Percentiles rank a stretch among this genome's conserved stretches.
Evolutionary conservation across 64 coral and sea anemone species (phyloP).

Genomic region (Acropora yongei): DNA sequence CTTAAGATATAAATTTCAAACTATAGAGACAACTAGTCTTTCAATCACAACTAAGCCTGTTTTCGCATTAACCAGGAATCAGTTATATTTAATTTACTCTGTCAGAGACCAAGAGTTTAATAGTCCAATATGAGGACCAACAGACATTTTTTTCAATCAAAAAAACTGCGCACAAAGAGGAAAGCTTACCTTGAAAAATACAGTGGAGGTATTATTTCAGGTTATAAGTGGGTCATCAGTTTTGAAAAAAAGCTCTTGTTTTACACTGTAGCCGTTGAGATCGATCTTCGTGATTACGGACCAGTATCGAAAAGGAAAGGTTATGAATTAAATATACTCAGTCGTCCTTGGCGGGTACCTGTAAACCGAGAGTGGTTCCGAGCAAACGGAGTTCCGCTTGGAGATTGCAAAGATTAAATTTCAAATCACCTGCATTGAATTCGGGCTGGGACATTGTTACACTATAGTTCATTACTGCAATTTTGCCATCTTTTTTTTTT

Average conservation of each 20-base stretch:
- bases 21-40: neutral
- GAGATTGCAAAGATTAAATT: neutral
- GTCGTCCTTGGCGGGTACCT: constrained; percentile 22
- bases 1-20: neutral
- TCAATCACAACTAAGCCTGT: neutral
- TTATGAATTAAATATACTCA: constrained; percentile 20
- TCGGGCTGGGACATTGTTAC: neutral
- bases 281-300: constrained; percentile 15
- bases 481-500: too few species aligned
- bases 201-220: neutral
- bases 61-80: neutral
- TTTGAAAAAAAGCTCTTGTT: neutral
- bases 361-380: neutral
- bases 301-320: neutral
- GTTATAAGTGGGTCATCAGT: neutral
- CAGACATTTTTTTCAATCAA: neutral
- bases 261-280: neutral
- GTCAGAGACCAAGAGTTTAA: neutral
- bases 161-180: neutral
- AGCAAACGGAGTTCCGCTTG: neutral
- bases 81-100: neutral
- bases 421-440: neutral
- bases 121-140: neutral
- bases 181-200: neutral
- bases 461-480: neutral